Evolutionary conservation across 2,888 invertebrate genomes (phyloP), one percentile per base, ranked within the genome.

Genomic region (Clostera curtula): DNA sequence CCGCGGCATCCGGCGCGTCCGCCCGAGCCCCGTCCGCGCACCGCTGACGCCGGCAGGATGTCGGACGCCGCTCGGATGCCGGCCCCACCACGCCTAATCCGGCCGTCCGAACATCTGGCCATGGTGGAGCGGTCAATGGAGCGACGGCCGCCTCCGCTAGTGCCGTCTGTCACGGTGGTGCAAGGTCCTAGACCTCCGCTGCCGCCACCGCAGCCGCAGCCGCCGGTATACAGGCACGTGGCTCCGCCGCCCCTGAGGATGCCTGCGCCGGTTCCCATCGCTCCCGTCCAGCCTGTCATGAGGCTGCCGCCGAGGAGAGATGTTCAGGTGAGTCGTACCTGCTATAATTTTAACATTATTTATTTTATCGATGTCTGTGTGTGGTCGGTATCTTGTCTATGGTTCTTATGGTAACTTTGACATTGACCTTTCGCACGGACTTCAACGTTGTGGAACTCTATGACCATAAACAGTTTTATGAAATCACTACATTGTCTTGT

Each of bases 21-120:
- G 18, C 70, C 75, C 25, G 75, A 75, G 43, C 67, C 70, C 34
- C 65, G 68, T 19, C 68, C 70, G 44, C 69, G 73, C 27, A 56
- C 61, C 19, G 34, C 18, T 5, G 33, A 39, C 30, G 34, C 38
- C 29, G 41, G 40, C 5, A n/a, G 24, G 25, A 34, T 12, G 20
- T 31, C 31, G 26, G 43, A 46, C 6, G 26, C 36, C 16, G 22
- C 36, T 20, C 38, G 44, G n/a, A 11, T 53, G 20, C 54, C 61
- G 16, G 56, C 66, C 7, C 70, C 71, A 2, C 77, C 77, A 26
- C 73, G 80, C 25, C 67, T 79, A 35, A 79, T 79, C 45, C 63
- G 80, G 5, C 80, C 80, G 5, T 79, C 80, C 12, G 80, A 80
- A 42, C 80, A 80, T 50, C 65, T 80, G 27, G 80, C 73, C 7